Evolutionary conservation across 1,140 invertebrate species (phyloP).

Genomic region (Oncopeltus fasciatus): DNA sequence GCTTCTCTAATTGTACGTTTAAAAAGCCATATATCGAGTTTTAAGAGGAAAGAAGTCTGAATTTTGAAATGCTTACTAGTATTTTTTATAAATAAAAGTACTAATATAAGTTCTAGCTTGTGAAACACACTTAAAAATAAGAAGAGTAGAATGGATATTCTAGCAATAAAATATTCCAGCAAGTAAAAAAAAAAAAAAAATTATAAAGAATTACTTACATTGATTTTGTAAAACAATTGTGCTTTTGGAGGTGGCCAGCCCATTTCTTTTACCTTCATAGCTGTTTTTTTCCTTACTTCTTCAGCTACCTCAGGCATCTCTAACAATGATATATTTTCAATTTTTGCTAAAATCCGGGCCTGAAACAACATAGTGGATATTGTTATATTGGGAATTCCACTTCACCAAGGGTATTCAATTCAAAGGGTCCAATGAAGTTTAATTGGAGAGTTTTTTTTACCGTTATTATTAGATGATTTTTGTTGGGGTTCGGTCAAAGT

Average conservation of each 20-base stretch:
- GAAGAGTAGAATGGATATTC: too few relatives aligned
- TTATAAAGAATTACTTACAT: constrained; percentile 11
- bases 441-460: constrained; percentile 4
- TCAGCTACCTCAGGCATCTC: constrained; percentile 56
- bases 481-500: too few relatives aligned
- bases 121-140: too few relatives aligned
- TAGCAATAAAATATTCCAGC: too few relatives aligned
- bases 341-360: constrained; percentile 52
- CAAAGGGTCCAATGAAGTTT: background rate
- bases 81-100: too few relatives aligned
- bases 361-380: constrained; percentile 25
- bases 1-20: too few relatives aligned
- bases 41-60: too few relatives aligned
- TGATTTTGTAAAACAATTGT: constrained; percentile 26
- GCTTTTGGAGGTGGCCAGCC: constrained; percentile 55
- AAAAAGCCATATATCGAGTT: too few relatives aligned
- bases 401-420: background rate
- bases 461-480: too few relatives aligned
- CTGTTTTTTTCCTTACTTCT: constrained; percentile 53
- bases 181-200: background rate
- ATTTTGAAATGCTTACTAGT: too few relatives aligned
- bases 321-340: constrained; percentile 46
- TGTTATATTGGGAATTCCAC: background rate
- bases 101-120: too few relatives aligned
- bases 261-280: constrained; percentile 44